Conservation (phyloP, 2,888 invertebrate genomes). For the Drosophila prostipennis region DNA sequence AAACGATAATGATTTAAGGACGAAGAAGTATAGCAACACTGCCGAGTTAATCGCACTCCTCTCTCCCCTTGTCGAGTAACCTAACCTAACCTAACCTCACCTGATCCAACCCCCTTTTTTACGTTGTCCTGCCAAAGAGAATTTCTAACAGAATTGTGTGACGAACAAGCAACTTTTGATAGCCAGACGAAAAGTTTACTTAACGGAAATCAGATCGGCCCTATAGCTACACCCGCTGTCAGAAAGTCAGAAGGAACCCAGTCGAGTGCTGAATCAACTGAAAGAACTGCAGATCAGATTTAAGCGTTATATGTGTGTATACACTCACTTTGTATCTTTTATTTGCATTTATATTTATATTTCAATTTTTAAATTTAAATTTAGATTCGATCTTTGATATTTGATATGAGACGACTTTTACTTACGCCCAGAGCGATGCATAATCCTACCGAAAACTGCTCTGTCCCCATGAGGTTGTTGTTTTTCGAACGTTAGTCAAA, state of each 20-base stretch:
- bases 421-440: constrained; percentile 60
- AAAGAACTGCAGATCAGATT: constrained; percentile 35
- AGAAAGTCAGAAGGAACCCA: constrained; percentile 10
- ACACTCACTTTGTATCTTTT: constrained; percentile 50
- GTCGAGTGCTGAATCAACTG: constrained; percentile 41
- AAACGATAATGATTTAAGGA: constrained; percentile 27
- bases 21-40: constrained; percentile 62
- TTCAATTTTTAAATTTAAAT: constrained; percentile 62
- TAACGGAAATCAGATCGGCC: constrained; percentile 45
- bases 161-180: constrained; percentile 43
- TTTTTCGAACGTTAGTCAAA: constrained; percentile 33
- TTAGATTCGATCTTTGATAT: constrained; percentile 69
- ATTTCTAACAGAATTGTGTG: constrained; percentile 77
- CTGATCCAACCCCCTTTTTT: constrained; percentile 1
- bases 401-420: constrained; percentile 70
- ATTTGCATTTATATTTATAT: constrained; percentile 47
- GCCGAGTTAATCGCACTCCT: constrained; percentile 69
- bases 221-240: constrained; percentile 18
- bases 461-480: constrained; percentile 73
- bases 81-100: not conserved
- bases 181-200: constrained; percentile 71
- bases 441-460: constrained; percentile 74
- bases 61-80: constrained; percentile 8
- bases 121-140: constrained; percentile 34
- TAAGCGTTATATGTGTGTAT: constrained; percentile 36